A percentile compares a stretch with the other conserved stretches of the same genome.
phyloP scores from a whole-genome alignment of 2,797 vertebrate genomes.

The Heterohyrax brucei region DNA sequence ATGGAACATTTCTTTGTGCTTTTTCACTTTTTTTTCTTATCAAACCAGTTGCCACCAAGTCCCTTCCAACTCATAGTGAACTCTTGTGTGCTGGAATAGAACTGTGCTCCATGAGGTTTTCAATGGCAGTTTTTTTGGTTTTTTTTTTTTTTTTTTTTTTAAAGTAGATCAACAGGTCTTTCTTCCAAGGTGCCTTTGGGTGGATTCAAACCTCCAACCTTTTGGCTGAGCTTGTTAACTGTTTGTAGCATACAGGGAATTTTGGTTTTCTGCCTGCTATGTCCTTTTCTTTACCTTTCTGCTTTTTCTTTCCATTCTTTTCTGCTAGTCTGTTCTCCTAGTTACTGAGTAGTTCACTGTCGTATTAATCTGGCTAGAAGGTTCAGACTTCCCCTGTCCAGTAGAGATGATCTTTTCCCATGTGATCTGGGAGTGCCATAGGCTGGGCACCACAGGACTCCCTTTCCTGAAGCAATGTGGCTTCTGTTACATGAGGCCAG shows the following conservation, averaged over 20 bases:
- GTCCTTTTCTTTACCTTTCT: not conserved
- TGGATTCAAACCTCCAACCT: not conserved
- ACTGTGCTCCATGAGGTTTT: not conserved
- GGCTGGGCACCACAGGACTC: not conserved
- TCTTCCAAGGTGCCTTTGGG: not conserved
- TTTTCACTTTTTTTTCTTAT: constrained; percentile 26
- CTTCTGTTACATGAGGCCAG: not conserved
- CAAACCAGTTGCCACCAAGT: not conserved
- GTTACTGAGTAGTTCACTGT: not conserved
- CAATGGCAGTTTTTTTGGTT: not conserved
- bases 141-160: too few species aligned
- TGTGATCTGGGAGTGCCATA: too few species aligned
- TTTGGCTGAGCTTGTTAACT: not conserved
- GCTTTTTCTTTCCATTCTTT: not conserved
- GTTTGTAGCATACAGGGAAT: not conserved
- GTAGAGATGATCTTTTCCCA: too few species aligned
- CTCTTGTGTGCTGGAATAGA: not conserved
- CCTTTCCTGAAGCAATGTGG: not conserved
- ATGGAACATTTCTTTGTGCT: not conserved
- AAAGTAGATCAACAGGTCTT: not conserved
- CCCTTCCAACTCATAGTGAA: not conserved
- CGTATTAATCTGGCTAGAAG: not conserved
- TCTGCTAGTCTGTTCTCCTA: too few species aligned
- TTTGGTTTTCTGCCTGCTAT: not conserved
- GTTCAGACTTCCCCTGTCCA: not conserved